Evolutionary conservation across 2,888 invertebrate genomes (phyloP).

Genomic region (Polydrusus cervinus): DNA sequence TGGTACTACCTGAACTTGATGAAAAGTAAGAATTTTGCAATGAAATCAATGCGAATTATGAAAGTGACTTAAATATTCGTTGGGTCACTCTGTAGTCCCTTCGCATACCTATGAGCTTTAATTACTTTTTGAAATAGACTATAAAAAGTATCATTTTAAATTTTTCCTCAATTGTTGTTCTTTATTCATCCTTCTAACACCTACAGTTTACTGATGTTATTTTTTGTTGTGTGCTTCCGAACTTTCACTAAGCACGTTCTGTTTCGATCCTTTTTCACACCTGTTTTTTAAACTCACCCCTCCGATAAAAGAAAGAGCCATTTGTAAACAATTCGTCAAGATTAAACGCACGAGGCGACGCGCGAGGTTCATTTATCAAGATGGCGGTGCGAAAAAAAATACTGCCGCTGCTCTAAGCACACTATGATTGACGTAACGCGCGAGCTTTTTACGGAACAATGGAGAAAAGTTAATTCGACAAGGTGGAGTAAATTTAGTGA

Average conservation of each 20-base stretch:
- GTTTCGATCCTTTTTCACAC: conserved; percentile 20
- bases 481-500: conserved; percentile 52
- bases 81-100: too few species aligned
- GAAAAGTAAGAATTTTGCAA: too few species aligned
- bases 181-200: too few species aligned
- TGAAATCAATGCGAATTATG: too few species aligned
- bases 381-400: conserved; percentile 49
- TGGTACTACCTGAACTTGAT: too few species aligned
- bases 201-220: not conserved
- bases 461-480: conserved; percentile 51
- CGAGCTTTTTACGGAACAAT: conserved; percentile 49
- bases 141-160: too few species aligned
- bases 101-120: too few species aligned
- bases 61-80: too few species aligned
- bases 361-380: conserved; percentile 52
- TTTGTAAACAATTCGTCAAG: conserved; percentile 58
- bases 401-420: conserved; percentile 34
- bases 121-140: too few species aligned
- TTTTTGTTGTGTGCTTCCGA: not conserved
- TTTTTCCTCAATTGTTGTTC: too few species aligned
- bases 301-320: conserved; percentile 43
- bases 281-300: conserved; percentile 22
- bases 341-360: conserved; percentile 49
- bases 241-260: not conserved
- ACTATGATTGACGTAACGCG: conserved; percentile 46